Percentiles rank a stretch among this genome's conserved stretches.
phyloP scores from a whole-genome alignment of 2,113 vertebrate species.

The Psettodes erumei region DNA sequence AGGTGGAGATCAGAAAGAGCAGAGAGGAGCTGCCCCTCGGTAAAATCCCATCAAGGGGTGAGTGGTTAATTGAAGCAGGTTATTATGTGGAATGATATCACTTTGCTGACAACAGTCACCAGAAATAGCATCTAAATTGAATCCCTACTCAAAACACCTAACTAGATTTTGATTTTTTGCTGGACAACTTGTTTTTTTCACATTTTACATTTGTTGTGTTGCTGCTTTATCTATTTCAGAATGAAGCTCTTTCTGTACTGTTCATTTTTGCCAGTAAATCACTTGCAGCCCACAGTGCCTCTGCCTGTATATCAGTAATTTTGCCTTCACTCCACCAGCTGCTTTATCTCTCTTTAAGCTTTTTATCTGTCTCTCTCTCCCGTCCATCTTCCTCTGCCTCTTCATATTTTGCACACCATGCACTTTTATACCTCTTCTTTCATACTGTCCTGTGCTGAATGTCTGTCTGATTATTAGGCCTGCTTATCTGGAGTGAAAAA shows the following conservation, averaged over 20 bases:
- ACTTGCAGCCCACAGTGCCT: not conserved
- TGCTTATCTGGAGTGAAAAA: constrained; percentile 22
- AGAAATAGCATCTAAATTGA: not conserved
- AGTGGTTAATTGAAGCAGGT: not conserved
- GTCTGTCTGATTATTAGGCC: constrained; percentile 36
- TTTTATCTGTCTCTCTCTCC: constrained; percentile 9
- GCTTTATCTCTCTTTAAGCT: constrained; percentile 25
- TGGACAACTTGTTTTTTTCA: not conserved
- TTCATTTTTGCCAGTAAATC: not conserved
- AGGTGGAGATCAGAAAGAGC: constrained; percentile 54
- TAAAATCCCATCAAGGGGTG: constrained; percentile 80
- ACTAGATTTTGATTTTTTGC: not conserved
- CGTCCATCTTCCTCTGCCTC: constrained; percentile 7
- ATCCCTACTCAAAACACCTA: not conserved
- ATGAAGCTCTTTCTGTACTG: not conserved
- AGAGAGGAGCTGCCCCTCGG: constrained; percentile 72
- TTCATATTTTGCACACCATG: constrained; percentile 14
- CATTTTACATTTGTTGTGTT: not conserved
- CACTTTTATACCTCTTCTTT: constrained; percentile 19
- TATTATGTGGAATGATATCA: not conserved
- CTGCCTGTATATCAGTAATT: constrained; percentile 5
- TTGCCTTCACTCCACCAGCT: constrained; percentile 3
- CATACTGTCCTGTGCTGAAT: constrained; percentile 1
- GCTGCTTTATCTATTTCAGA: not conserved
- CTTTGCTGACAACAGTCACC: not conserved